phyloP scores from a whole-genome alignment of 2,113 vertebrate species.

The Rhinoptilus africanus region DNA sequence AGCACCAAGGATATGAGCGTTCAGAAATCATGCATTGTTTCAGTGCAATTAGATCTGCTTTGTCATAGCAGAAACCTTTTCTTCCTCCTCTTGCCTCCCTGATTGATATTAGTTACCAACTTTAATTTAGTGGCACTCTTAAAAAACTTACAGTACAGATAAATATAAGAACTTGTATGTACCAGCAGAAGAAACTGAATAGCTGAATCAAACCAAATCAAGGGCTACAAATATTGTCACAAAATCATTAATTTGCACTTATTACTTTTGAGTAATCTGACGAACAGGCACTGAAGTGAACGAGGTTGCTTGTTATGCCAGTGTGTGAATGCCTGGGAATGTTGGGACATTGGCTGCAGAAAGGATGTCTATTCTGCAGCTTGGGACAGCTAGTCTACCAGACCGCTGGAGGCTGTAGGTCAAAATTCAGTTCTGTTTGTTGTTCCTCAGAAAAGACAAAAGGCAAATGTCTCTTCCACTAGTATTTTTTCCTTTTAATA shows the following conservation, averaged over 20 bases:
- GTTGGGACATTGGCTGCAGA: not conserved
- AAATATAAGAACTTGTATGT: not conserved
- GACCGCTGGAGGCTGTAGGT: constrained; percentile 2
- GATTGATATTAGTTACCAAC: not conserved
- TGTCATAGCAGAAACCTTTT: not conserved
- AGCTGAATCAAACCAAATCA: not conserved
- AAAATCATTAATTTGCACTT: not conserved
- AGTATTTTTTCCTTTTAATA: constrained; percentile 17
- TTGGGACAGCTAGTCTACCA: not conserved
- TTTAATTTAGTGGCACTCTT: not conserved
- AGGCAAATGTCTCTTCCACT: not conserved
- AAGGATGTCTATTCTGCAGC: not conserved
- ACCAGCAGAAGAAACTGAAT: not conserved
- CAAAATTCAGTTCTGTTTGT: not conserved
- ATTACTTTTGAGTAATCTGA: not conserved
- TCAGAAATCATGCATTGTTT: not conserved
- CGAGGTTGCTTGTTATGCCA: not conserved
- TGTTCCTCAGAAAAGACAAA: not conserved
- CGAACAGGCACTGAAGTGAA: not conserved
- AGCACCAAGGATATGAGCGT: not conserved
- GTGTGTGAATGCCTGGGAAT: not conserved
- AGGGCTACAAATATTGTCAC: not conserved
- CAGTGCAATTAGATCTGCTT: not conserved
- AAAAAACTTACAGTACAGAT: not conserved
- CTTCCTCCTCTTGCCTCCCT: not conserved